Percentiles rank a stretch among this genome's conserved stretches.
Conservation (phyloP, 2,113 vertebrate species). For the Corythornis cristatus region DNA sequence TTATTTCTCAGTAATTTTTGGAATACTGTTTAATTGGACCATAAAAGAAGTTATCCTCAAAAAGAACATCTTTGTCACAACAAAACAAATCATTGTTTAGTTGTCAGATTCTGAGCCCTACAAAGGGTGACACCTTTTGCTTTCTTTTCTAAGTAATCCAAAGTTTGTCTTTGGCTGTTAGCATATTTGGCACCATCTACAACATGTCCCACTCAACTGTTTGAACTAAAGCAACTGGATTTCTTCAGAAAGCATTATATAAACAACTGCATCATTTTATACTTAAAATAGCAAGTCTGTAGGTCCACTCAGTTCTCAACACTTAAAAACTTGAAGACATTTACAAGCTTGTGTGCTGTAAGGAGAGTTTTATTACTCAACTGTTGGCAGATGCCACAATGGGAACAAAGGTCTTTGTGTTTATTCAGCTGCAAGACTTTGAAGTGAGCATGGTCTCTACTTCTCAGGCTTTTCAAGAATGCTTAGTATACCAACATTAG, state of each 20-base stretch:
- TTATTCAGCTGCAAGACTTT: slow-evolving; percentile 58
- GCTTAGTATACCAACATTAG: neutral
- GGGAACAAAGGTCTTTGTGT: slow-evolving; percentile 23
- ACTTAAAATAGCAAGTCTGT: neutral
- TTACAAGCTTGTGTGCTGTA: slow-evolving; percentile 5
- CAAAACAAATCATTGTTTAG: neutral
- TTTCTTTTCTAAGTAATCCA: neutral
- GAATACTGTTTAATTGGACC: neutral
- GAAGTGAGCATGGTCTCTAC: neutral
- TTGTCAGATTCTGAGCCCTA: neutral
- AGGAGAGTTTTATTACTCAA: neutral
- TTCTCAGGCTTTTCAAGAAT: slow-evolving; percentile 14
- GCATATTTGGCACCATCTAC: neutral
- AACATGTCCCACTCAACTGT: neutral
- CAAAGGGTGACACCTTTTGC: neutral
- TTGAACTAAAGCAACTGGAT: neutral
- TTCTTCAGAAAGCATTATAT: slow-evolving; percentile 1
- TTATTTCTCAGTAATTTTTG: neutral
- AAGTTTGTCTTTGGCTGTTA: neutral
- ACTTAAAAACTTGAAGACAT: neutral
- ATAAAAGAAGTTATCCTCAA: neutral
- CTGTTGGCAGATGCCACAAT: slow-evolving; percentile 7
- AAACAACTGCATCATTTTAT: neutral
- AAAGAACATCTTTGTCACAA: neutral
- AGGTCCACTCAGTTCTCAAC: neutral